A percentile compares a stretch with the other conserved stretches of the same genome.
These are phyloP conservation scores for Tauraco erythrolophus DNA, from an alignment of 2,113 vertebrate species.

Conservation along the genomic window DNA sequence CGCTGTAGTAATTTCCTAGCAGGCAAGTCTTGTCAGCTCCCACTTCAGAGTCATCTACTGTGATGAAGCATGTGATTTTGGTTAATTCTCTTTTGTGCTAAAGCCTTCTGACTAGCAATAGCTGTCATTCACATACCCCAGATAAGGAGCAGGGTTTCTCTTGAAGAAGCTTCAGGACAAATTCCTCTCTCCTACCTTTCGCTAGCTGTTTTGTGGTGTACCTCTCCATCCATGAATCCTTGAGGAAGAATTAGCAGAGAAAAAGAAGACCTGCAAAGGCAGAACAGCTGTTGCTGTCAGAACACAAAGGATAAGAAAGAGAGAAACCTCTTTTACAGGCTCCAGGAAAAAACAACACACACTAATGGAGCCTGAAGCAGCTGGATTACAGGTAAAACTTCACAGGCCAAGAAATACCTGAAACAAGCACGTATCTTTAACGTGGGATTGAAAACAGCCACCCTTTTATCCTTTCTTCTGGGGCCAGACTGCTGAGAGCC, in stretches of 20 bases:
- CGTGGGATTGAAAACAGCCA: not conserved
- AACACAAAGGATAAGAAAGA: not conserved
- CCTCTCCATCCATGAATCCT: not conserved
- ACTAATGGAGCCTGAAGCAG: not conserved
- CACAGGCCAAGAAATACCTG: not conserved
- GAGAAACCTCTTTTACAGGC: not conserved
- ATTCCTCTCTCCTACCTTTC: not conserved
- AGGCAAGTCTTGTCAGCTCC: not conserved
- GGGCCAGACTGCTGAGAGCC: not conserved
- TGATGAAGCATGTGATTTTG: not conserved
- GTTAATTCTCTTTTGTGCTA: not conserved
- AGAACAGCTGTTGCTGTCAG: not conserved
- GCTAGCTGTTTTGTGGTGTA: not conserved
- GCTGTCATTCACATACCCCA: not conserved
- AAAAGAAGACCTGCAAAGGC: not conserved
- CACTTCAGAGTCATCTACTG: not conserved
- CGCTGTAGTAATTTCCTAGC: not conserved
- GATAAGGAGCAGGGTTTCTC: not conserved
- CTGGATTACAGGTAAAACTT: not conserved
- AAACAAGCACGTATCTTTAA: not conserved
- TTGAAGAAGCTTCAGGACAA: not conserved
- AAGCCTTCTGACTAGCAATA: not conserved
- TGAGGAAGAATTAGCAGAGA: not conserved
- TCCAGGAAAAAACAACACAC: not conserved
- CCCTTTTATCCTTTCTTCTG: not conserved